These are phyloP conservation scores for Eretmocerus hayati DNA, from an alignment of 2,888 invertebrate species.

Conservation along the genomic window DNA sequence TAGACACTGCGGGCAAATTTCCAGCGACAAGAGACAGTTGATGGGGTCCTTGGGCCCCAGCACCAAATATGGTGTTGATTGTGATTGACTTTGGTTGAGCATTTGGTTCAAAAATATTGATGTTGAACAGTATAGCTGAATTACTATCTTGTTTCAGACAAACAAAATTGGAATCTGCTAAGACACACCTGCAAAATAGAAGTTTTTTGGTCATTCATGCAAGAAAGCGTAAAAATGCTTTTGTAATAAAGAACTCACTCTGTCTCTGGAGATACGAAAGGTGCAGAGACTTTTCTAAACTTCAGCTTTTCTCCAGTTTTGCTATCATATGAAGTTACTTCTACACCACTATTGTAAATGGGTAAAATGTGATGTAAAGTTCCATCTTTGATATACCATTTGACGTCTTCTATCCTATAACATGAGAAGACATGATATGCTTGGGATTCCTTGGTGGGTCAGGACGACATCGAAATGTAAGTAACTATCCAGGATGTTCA, in stretches of 20 bases:
- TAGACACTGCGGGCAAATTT: slow-evolving; percentile 35
- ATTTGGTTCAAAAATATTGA: slow-evolving; percentile 51
- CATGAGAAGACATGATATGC: slow-evolving; percentile 2
- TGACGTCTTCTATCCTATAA: slow-evolving; percentile 40
- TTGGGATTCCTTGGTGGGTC: no score
- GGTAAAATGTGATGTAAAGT: slow-evolving; percentile 42
- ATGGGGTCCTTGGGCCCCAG: slow-evolving; percentile 39
- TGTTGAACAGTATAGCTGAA: slow-evolving; percentile 53
- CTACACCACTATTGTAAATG: slow-evolving; percentile 39
- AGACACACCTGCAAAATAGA: slow-evolving; percentile 54
- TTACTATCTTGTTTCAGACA: slow-evolving; percentile 55
- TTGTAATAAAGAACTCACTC: slow-evolving; percentile 31
- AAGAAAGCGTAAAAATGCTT: neutral
- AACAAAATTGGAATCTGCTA: slow-evolving; percentile 58
- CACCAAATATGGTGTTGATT: slow-evolving; percentile 40
- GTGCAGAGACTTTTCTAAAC: slow-evolving; percentile 34
- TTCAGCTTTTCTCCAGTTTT: slow-evolving; percentile 44
- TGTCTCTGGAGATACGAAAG: slow-evolving; percentile 39
- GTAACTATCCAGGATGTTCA: no score
- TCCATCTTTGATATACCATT: slow-evolving; percentile 43
- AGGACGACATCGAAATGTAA: no score
- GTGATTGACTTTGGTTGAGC: slow-evolving; percentile 35
- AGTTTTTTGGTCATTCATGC: neutral
- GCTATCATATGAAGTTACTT: slow-evolving; percentile 42
- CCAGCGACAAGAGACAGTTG: slow-evolving; percentile 36